These are phyloP conservation scores for Rhogogaster chlorosoma DNA, from an alignment of 2,888 invertebrate species.

Conservation along the genomic window DNA sequence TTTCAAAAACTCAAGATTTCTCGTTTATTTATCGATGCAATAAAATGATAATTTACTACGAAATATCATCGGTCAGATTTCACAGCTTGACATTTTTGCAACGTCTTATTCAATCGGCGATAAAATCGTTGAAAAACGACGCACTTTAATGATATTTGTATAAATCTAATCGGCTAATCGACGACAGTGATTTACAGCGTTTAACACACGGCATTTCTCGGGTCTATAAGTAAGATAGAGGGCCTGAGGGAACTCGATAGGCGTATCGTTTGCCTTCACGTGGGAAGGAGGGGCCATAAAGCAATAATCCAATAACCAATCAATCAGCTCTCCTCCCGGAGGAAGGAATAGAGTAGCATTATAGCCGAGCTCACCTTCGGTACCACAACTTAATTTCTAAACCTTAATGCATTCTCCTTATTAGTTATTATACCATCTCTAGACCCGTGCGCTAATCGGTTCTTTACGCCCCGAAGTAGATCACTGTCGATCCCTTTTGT, in stretches of 20 bases:
- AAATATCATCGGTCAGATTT: too few species aligned
- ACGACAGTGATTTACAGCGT: slow-evolving; percentile 30
- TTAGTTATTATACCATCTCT: neutral
- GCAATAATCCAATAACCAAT: slow-evolving; percentile 47
- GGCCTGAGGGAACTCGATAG: slow-evolving; percentile 23
- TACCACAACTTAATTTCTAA: neutral
- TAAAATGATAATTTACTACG: too few species aligned
- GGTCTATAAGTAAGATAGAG: neutral
- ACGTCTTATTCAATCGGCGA: too few species aligned
- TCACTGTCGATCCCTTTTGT: neutral
- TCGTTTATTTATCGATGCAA: too few species aligned
- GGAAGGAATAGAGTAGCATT: slow-evolving; percentile 23
- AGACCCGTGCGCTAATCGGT: neutral
- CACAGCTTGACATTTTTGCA: too few species aligned
- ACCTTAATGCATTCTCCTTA: neutral
- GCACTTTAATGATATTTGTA: too few species aligned
- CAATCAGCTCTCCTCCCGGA: slow-evolving; percentile 33
- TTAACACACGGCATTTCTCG: neutral
- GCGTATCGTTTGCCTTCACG: slow-evolving; percentile 42
- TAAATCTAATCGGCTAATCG: neutral
- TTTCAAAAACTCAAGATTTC: too few species aligned
- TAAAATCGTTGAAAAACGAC: too few species aligned
- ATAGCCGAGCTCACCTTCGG: neutral
- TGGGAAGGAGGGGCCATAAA: slow-evolving; percentile 43
- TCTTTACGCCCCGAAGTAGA: neutral